A percentile compares a stretch with the other conserved stretches of the same genome.
These are phyloP conservation scores for Linnaemya vulpina DNA, from an alignment of 2,888 invertebrate genomes.

Conservation along the genomic window DNA sequence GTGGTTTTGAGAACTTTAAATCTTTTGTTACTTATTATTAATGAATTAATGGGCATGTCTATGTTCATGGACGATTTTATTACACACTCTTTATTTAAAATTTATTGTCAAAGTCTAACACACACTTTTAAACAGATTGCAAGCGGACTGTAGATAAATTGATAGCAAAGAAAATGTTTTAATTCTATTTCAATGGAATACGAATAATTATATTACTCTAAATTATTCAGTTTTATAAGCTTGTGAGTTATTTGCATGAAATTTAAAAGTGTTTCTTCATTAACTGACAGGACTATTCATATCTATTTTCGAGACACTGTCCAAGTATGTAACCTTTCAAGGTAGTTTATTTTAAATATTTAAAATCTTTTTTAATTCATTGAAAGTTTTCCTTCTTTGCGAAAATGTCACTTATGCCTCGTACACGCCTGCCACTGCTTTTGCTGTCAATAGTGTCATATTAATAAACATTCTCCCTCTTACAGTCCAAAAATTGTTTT, in stretches of 20 bases:
- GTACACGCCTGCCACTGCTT: too few relatives aligned
- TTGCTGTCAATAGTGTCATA: too few relatives aligned
- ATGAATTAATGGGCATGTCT: slow-evolving; percentile 22
- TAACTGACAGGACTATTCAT: too few relatives aligned
- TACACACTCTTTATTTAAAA: slow-evolving; percentile 5
- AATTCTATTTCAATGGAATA: neutral
- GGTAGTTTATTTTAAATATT: too few relatives aligned
- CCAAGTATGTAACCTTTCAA: too few relatives aligned
- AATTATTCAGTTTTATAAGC: neutral
- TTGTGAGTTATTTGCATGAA: neutral
- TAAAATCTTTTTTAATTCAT: too few relatives aligned
- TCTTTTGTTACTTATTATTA: slow-evolving; percentile 42
- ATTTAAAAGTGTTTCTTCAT: too few relatives aligned
- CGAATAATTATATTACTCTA: neutral
- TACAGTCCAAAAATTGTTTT: too few relatives aligned
- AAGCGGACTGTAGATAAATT: neutral
- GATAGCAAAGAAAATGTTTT: neutral
- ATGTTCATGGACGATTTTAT: slow-evolving; percentile 28
- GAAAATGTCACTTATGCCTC: too few relatives aligned
- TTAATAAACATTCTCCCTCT: too few relatives aligned
- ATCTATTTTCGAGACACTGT: too few relatives aligned
- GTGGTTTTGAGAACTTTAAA: slow-evolving; percentile 55
- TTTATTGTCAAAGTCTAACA: slow-evolving; percentile 5
- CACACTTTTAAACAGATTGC: neutral
- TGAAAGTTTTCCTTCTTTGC: too few relatives aligned